Percentiles rank a stretch among this genome's conserved stretches.
Conservation (phyloP, 2,888 invertebrate species). For the Spisula subtruncata region DNA sequence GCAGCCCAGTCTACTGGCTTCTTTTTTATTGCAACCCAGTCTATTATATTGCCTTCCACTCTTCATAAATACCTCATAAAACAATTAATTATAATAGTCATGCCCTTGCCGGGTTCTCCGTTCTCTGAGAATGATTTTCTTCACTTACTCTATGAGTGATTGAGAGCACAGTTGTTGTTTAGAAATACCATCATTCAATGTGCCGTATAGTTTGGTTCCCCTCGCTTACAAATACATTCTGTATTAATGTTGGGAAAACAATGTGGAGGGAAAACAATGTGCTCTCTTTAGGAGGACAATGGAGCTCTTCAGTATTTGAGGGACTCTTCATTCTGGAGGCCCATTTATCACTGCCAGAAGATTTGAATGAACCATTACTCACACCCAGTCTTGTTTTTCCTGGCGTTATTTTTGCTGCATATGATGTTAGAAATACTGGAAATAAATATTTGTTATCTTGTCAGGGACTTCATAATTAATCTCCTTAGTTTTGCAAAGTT, state of each 20-base stretch:
- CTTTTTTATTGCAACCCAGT: background rate
- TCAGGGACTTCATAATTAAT: conserved; percentile 4
- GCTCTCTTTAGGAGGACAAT: conserved; percentile 20
- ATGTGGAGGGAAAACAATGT: conserved; percentile 19
- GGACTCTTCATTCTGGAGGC: conserved; percentile 32
- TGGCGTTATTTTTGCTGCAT: conserved; percentile 29
- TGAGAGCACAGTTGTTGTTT: conserved; percentile 56
- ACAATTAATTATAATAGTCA: conserved; percentile 38
- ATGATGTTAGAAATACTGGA: conserved; percentile 23
- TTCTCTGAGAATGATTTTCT: background rate
- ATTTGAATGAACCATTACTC: conserved; percentile 47
- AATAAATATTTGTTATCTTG: conserved; percentile 23
- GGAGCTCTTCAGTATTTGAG: conserved; percentile 15
- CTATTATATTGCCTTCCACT: background rate
- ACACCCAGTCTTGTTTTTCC: conserved; percentile 10
- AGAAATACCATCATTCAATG: conserved; percentile 22
- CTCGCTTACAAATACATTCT: conserved; percentile 25
- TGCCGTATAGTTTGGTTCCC: background rate
- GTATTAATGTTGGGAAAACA: conserved; percentile 18
- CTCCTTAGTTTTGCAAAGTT: background rate
- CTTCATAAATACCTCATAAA: conserved; percentile 23
- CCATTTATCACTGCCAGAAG: conserved; percentile 50
- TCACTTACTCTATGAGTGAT: conserved; percentile 46
- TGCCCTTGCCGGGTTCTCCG: background rate
- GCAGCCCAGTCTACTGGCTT: background rate